Conservation (phyloP, 2,113 vertebrate species). For the Centropristis striata region DNA sequence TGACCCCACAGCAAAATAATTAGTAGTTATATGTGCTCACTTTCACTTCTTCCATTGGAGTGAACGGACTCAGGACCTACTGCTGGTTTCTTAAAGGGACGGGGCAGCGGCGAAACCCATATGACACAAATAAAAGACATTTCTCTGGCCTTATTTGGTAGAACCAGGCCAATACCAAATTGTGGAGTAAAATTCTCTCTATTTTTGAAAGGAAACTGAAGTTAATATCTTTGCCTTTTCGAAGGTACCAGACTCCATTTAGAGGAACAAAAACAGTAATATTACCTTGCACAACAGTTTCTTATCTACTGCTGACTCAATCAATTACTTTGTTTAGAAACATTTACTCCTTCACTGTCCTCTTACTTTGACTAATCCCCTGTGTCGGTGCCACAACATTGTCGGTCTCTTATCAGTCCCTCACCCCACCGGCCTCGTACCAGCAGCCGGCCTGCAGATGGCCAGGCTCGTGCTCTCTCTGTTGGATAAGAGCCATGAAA, state of each 20-base stretch:
- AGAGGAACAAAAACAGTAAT: no score
- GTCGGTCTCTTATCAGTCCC: neutral
- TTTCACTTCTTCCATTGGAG: neutral
- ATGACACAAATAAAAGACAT: no score
- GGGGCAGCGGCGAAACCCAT: neutral
- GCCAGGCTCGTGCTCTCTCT: conserved; percentile 4
- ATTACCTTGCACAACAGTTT: no score
- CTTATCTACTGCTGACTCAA: no score
- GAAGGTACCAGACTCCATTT: no score
- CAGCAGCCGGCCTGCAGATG: conserved; percentile 45
- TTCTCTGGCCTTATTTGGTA: no score
- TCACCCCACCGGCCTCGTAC: neutral
- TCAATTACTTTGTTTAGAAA: no score
- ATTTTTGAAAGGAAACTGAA: no score
- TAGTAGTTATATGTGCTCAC: neutral
- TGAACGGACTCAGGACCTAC: neutral
- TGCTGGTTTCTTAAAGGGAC: neutral
- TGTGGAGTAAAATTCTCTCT: no score
- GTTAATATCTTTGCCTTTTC: no score
- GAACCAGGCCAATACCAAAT: no score
- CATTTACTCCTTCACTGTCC: neutral
- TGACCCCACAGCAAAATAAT: no score
- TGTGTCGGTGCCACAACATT: neutral
- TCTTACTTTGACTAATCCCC: conserved; percentile 6
- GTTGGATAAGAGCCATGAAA: conserved; percentile 48